These are phyloP conservation scores for Rhaphigaster nebulosa DNA, from an alignment of 2,888 invertebrate species.

Conservation along the genomic window DNA sequence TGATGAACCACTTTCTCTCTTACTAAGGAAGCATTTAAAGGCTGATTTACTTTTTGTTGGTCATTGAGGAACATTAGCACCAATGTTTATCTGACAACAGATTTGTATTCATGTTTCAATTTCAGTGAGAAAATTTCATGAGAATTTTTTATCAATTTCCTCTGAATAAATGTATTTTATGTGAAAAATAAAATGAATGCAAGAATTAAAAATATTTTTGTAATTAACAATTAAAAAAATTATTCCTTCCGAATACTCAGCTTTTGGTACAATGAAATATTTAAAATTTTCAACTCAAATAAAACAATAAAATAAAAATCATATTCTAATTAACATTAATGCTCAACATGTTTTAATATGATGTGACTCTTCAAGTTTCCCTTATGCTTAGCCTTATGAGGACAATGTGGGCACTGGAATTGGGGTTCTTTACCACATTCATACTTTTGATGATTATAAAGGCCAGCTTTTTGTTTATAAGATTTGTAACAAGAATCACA, in stretches of 20 bases:
- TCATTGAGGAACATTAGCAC: not conserved
- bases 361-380: constrained; percentile 62
- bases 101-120: not conserved
- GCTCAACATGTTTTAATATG: constrained; percentile 55
- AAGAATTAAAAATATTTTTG: not conserved
- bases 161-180: not conserved
- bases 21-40: too few species aligned
- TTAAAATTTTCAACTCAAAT: not conserved
- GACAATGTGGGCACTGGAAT: constrained; percentile 64
- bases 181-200: too few species aligned
- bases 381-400: constrained; percentile 56
- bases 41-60: not conserved
- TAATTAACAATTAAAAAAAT: not conserved
- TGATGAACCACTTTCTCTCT: too few species aligned
- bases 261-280: not conserved
- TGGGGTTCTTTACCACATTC: constrained; percentile 65
- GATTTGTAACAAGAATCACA: constrained; percentile 47
- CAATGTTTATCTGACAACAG: not conserved
- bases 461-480: constrained; percentile 63
- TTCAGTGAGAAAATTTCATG: not conserved
- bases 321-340: constrained; percentile 60
- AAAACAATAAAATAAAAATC: not conserved
- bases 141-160: not conserved
- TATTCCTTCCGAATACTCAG: not conserved
- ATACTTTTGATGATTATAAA: constrained; percentile 64